Conservation (phyloP, 2,113 vertebrate species). For the Phylloscopus trochiloides region DNA sequence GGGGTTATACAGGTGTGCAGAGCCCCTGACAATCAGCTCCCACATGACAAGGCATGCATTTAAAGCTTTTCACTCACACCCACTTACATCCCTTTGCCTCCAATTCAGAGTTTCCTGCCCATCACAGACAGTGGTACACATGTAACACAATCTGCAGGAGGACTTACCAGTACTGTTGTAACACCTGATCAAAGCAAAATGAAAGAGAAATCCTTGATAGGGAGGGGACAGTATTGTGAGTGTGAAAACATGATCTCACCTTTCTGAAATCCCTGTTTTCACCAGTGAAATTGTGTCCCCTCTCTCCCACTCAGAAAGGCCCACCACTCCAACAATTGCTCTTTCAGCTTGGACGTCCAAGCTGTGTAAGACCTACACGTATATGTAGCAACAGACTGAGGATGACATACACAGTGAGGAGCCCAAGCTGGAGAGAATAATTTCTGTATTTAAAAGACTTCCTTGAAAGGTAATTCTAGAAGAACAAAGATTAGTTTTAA, state of each 20-base stretch:
- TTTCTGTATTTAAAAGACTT: neutral
- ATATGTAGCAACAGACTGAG: neutral
- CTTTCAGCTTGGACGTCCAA: neutral
- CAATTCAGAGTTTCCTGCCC: neutral
- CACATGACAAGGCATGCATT: neutral
- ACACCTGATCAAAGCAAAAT: neutral
- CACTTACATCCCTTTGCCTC: neutral
- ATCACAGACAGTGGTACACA: neutral
- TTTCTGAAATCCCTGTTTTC: neutral
- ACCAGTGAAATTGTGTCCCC: neutral
- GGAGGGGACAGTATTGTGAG: neutral
- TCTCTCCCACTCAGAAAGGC: neutral
- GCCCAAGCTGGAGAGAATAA: neutral
- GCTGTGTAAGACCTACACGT: neutral
- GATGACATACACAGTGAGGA: neutral
- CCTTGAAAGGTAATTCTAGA: neutral
- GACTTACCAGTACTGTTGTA: neutral
- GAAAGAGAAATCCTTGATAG: neutral
- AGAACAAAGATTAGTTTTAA: neutral
- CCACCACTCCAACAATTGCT: neutral
- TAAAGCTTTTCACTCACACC: neutral
- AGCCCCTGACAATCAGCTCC: neutral
- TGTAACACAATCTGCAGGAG: neutral
- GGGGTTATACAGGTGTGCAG: fast-evolving
- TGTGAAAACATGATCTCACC: neutral